Evolutionary conservation across 2,797 vertebrate genomes (phyloP).

Genomic region (Tapera naevia): DNA sequence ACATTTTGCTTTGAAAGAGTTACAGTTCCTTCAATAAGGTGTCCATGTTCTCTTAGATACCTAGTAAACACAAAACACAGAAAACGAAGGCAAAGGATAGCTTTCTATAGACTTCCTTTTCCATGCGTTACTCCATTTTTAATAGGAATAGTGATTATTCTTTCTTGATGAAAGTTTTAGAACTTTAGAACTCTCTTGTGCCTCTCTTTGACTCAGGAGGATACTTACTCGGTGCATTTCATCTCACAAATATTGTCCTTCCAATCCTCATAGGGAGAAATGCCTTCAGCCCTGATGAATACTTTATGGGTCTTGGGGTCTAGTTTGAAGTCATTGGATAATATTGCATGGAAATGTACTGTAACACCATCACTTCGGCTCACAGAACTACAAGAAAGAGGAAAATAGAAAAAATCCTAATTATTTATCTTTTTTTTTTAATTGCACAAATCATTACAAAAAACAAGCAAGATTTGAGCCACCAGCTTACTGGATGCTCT

Average conservation of each 20-base stretch:
- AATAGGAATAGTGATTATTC: background rate
- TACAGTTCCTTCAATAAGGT: constrained; percentile 80
- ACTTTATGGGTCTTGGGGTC: constrained; percentile 57
- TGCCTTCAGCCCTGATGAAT: constrained; percentile 70
- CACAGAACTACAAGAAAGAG: background rate
- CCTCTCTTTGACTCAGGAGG: accelerated
- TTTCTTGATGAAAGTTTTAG: background rate
- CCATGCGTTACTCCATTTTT: background rate
- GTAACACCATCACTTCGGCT: constrained; percentile 56
- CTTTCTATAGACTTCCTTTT: background rate
- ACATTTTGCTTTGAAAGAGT: constrained; percentile 35
- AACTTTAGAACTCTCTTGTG: background rate
- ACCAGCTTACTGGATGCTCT: background rate
- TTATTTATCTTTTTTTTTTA: background rate
- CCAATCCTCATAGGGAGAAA: background rate
- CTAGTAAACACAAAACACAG: constrained; percentile 61
- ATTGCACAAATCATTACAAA: background rate
- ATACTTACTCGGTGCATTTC: constrained; percentile 67
- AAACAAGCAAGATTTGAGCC: background rate
- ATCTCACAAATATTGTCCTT: constrained; percentile 61
- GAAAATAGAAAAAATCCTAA: background rate
- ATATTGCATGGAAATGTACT: constrained; percentile 89
- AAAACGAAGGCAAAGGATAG: background rate
- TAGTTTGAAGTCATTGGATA: constrained; percentile 87
- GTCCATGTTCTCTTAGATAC: constrained; percentile 75